Conservation (phyloP, 2,113 vertebrate species). For the Quiscalus mexicanus region DNA sequence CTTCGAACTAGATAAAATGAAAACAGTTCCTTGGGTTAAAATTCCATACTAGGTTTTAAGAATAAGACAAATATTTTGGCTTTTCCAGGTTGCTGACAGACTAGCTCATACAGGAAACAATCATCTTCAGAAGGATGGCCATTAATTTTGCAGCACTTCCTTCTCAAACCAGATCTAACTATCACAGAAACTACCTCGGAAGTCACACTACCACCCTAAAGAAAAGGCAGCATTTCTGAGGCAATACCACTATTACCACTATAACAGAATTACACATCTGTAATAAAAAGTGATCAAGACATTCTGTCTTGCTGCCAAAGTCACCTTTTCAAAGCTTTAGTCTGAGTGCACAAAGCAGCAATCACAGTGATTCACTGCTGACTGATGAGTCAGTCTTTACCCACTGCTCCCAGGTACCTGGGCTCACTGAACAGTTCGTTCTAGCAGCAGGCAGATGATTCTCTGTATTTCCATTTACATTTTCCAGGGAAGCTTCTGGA, state of each 20-base stretch:
- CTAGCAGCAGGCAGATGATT: slow-evolving; percentile 50
- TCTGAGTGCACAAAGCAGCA: neutral
- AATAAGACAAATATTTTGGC: neutral
- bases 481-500: slow-evolving; percentile 49
- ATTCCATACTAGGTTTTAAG: neutral
- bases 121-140: neutral
- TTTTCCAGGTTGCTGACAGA: neutral
- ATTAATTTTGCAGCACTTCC: neutral
- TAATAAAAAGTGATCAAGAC: neutral
- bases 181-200: neutral
- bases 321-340: neutral
- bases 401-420: slow-evolving; percentile 61
- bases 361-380: neutral
- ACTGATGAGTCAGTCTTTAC: neutral
- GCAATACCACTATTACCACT: neutral
- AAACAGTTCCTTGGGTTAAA: neutral
- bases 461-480: slow-evolving; percentile 60
- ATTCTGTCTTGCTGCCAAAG: neutral
- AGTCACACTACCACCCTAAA: neutral
- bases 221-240: neutral
- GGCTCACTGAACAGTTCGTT: slow-evolving; percentile 59
- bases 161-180: neutral
- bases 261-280: neutral
- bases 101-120: neutral
- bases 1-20: slow-evolving; percentile 75